These are phyloP conservation scores for Plecturocebus donacophilus DNA, from an alignment of 2,113 vertebrate species.

Conservation along the genomic window DNA sequence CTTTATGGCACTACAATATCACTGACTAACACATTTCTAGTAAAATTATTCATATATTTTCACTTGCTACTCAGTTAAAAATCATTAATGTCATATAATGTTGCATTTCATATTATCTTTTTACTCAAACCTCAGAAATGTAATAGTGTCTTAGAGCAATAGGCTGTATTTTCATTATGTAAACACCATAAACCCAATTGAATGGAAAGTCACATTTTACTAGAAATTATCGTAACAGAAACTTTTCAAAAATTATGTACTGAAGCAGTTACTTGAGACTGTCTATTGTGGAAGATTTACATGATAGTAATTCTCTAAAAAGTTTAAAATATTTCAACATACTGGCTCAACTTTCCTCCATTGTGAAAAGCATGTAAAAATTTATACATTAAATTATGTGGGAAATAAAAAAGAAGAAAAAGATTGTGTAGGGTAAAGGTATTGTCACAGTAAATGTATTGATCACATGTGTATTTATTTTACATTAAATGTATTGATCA, in stretches of 20 bases:
- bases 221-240: not conserved
- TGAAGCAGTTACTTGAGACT: conserved; percentile 24
- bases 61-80: not conserved
- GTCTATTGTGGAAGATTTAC: not conserved
- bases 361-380: not conserved
- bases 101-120: not conserved
- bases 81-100: not conserved
- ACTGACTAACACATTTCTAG: not conserved
- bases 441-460: not conserved
- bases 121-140: not conserved
- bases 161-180: not conserved
- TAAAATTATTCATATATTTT: conserved; percentile 20
- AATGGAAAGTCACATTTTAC: not conserved
- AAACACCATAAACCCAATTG: not conserved
- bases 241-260: conserved; percentile 24
- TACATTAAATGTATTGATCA: not conserved
- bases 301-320: not conserved
- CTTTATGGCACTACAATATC: not conserved
- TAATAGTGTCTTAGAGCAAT: not conserved
- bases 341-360: not conserved
- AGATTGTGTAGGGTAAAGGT: not conserved
- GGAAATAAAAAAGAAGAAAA: too few species aligned
- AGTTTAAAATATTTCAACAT: not conserved
- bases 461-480: not conserved
- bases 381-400: conserved; percentile 10